phyloP scores from a whole-genome alignment of 2,797 vertebrate species.

The Eulemur rubriventer region DNA sequence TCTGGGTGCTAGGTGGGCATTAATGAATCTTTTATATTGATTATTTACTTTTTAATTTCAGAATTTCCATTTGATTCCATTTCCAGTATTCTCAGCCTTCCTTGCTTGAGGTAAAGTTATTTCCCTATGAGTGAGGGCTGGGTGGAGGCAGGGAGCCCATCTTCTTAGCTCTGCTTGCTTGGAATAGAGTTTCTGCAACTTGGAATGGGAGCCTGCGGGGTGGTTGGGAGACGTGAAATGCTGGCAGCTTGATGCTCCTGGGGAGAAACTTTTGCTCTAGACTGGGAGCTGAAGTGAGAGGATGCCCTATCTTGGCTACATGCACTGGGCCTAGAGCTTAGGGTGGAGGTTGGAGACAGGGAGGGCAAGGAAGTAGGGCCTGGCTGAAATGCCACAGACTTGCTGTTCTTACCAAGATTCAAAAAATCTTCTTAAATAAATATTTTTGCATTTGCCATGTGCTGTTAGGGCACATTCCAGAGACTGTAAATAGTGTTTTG shows the following conservation, averaged over 20 bases:
- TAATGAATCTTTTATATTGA: background rate
- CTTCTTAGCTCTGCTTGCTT: background rate
- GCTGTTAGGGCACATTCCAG: background rate
- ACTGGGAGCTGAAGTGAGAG: background rate
- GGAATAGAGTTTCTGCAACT: background rate
- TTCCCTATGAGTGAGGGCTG: background rate
- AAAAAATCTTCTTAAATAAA: conserved; percentile 16
- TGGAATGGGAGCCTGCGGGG: background rate
- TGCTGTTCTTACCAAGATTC: background rate
- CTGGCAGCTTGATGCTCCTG: background rate
- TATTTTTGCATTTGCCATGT: background rate
- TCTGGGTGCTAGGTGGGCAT: background rate
- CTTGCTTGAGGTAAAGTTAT: background rate
- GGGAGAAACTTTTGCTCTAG: background rate
- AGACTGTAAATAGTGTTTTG: background rate
- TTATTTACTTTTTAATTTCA: background rate
- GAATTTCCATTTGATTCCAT: background rate
- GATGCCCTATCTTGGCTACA: background rate
- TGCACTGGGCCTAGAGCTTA: background rate
- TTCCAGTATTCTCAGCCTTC: background rate
- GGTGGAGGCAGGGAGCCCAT: background rate
- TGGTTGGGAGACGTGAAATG: background rate
- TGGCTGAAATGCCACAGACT: background rate
- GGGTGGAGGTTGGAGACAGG: background rate
- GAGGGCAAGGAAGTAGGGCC: background rate